Base-by-base conservation (phyloP, 2,888 invertebrate species). In the Patella ulyssiponensis region DNA sequence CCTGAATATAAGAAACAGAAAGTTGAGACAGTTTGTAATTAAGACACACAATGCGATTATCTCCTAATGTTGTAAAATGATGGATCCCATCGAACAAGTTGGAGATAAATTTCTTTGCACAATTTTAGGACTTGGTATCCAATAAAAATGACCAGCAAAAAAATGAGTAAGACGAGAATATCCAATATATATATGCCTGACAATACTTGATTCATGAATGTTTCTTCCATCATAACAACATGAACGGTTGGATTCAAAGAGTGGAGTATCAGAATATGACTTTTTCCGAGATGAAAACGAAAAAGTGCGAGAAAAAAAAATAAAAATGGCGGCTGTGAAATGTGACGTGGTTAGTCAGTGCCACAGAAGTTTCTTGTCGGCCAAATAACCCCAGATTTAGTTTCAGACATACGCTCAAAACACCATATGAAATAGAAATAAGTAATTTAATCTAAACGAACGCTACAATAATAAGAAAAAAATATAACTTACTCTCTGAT, bases 21-120 rank as follows among this genome's bases (percentile, higher is more conserved):
- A 58, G 58, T 58, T 58, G 58, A 14, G 58, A 58, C 58, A 58
- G 58, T 58, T 58, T 58, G 58, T 58, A 58, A 58, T 17, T 58
- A 58, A 14, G 58, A 58, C 58, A 58, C 58, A 58, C 58, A 58
- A 58, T 58, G 58, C 12, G 58, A 58, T 58, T 58, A 58, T 58
- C 58, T 58, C 58, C 58, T 11, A 58, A n/a, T 58, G 58, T 58
- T 58, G 58, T 58, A 58, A 58, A 58, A 58, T 58, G 58, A 58
- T 58, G 58, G 58, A 58, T 58, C 58, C 58, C 58, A 58, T 58
- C 58, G 58, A 58, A 58, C 58, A 58, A 58, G 58, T 58, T 58
- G 58, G 58, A 58, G 58, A 15, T 58, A 14, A 15, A 58, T 58
- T 58, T n/a, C 58, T 58, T 58, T 58, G 58, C 58, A 58, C 58